These are phyloP conservation scores for Caenorhabditis virilis DNA, from an alignment of 2,888 invertebrate genomes.

Conservation along the genomic window DNA sequence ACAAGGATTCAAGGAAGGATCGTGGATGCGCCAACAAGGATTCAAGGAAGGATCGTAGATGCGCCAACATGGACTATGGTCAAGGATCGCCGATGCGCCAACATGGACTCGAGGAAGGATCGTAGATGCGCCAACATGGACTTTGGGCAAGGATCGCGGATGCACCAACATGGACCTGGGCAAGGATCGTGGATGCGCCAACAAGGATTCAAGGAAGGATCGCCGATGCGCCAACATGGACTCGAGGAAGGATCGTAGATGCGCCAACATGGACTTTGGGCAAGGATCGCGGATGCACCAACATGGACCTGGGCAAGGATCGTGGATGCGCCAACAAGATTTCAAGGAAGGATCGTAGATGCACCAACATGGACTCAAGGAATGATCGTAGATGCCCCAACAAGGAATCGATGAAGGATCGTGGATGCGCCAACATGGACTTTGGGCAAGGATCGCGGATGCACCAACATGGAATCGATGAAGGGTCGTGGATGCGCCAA, in stretches of 20 bases:
- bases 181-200: background rate
- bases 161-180: background rate
- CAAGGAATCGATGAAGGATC: background rate
- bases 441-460: background rate
- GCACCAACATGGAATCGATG: background rate
- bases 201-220: background rate
- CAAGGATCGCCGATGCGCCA: background rate
- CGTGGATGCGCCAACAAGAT: background rate
- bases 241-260: background rate
- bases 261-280: background rate
- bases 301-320: background rate
- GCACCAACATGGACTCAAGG: background rate
- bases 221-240: background rate
- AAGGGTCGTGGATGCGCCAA: background rate
- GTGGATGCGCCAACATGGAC: background rate
- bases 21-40: background rate
- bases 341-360: background rate
- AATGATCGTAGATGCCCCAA: background rate
- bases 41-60: background rate
- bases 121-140: background rate
- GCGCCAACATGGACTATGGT: background rate
- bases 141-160: background rate
- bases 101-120: background rate
- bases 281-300: background rate
- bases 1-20: background rate